phyloP scores from a whole-genome alignment of 2,797 vertebrate genomes.

The Gila robusta region DNA sequence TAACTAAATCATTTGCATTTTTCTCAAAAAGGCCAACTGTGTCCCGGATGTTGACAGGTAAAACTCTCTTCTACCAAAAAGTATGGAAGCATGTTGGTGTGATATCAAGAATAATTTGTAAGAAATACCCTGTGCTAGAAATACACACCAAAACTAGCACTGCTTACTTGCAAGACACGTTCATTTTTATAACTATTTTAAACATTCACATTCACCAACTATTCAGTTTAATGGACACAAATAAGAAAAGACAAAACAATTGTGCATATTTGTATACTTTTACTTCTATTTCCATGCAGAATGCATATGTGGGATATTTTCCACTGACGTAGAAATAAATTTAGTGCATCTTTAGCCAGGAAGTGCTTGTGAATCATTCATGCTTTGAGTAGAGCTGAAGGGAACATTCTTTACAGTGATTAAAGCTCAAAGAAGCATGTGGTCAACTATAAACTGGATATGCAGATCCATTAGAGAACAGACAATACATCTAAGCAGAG shows the following conservation, averaged over 20 bases:
- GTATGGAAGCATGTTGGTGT: not conserved
- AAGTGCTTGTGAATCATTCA: not conserved
- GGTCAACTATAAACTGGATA: not conserved
- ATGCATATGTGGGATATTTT: not conserved
- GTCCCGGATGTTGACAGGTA: not conserved
- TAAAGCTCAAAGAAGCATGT: slow-evolving; percentile 20
- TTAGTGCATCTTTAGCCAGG: slow-evolving; percentile 20
- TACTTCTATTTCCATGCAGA: not conserved
- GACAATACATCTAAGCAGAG: not conserved
- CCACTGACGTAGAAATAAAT: not conserved
- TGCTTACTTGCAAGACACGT: not conserved
- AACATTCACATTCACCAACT: not conserved
- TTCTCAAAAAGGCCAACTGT: not conserved
- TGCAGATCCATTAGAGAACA: not conserved
- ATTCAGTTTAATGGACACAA: not conserved
- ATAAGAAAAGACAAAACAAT: not conserved
- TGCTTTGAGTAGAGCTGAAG: not conserved
- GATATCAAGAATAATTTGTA: not conserved
- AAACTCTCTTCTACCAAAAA: not conserved
- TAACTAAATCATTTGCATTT: not conserved
- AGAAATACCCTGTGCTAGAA: not conserved
- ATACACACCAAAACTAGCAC: not conserved
- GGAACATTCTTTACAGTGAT: slow-evolving; percentile 34
- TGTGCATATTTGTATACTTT: not conserved
- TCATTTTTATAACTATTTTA: not conserved